Conservation (phyloP, 2,797 vertebrate genomes). For the Threskiornis aethiopicus region DNA sequence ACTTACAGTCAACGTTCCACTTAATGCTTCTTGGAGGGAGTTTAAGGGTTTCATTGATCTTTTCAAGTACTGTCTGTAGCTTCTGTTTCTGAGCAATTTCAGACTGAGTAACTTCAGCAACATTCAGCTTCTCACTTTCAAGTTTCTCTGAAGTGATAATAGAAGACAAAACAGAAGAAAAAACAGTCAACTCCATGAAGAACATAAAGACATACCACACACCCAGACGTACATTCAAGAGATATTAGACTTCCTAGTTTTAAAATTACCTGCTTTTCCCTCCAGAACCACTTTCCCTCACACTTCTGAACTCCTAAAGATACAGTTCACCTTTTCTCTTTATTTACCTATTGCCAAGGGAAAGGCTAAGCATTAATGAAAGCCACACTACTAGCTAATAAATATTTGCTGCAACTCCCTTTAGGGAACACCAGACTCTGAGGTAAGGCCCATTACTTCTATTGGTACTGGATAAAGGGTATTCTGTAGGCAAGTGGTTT, state of each 20-base stretch:
- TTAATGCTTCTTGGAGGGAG: conserved; percentile 92
- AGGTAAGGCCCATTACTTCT: neutral
- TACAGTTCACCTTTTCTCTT: neutral
- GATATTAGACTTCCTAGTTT: neutral
- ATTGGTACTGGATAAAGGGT: neutral
- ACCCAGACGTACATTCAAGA: neutral
- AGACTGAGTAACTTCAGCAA: conserved; percentile 97
- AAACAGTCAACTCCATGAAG: neutral
- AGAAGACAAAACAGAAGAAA: neutral
- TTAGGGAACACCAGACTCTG: neutral
- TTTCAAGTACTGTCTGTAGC: conserved; percentile 94
- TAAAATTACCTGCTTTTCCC: neutral
- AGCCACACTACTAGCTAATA: neutral
- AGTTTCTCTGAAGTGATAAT: conserved; percentile 86
- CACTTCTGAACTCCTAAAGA: neutral
- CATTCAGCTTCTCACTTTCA: conserved; percentile 94
- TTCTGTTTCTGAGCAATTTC: conserved; percentile 99
- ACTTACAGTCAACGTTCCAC: conserved; percentile 97
- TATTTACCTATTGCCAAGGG: neutral
- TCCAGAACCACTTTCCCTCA: neutral
- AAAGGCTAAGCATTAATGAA: neutral
- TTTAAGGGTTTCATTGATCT: conserved; percentile 95
- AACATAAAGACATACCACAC: neutral
- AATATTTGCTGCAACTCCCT: no score
- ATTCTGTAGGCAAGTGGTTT: neutral